phyloP scores from a whole-genome alignment of 2,888 invertebrate genomes.

The Andrena marginata region DNA sequence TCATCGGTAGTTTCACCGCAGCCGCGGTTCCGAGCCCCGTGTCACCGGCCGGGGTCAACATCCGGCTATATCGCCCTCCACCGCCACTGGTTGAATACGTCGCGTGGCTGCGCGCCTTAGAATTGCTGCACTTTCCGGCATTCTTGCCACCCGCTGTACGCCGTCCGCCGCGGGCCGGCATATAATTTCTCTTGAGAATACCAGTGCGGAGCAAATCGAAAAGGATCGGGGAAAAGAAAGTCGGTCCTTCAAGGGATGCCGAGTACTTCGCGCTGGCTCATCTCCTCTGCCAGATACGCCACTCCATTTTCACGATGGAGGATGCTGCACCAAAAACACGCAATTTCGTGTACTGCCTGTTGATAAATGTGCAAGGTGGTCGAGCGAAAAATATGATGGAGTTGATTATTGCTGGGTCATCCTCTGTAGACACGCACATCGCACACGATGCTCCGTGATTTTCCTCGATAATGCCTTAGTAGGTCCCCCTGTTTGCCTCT shows the following conservation, averaged over 20 bases:
- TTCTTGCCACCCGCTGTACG: conserved; percentile 28
- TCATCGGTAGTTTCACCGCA: conserved; percentile 27
- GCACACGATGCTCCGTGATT: background rate
- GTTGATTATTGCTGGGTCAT: too few relatives aligned
- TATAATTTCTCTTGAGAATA: conserved; percentile 65
- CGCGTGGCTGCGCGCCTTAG: conserved; percentile 59
- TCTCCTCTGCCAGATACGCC: conserved; percentile 19
- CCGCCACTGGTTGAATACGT: conserved; percentile 69
- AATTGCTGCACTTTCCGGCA: conserved; percentile 48
- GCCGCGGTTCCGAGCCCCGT: conserved; percentile 25
- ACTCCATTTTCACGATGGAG: conserved; percentile 34
- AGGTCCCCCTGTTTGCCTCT: background rate
- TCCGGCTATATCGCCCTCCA: conserved; percentile 34
- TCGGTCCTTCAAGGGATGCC: conserved; percentile 31
- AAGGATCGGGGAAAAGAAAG: background rate
- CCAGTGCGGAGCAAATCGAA: conserved; percentile 4
- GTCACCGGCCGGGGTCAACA: conserved; percentile 62
- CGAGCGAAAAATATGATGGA: background rate
- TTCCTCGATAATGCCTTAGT: background rate
- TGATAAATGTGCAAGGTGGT: background rate
- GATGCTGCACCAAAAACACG: conserved; percentile 14
- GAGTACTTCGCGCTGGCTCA: conserved; percentile 13
- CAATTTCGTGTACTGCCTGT: conserved; percentile 29
- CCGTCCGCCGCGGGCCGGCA: conserved; percentile 6
- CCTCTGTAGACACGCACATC: background rate